phyloP scores from a whole-genome alignment of 1,140 invertebrate species.

The Trichoplusia ni region DNA sequence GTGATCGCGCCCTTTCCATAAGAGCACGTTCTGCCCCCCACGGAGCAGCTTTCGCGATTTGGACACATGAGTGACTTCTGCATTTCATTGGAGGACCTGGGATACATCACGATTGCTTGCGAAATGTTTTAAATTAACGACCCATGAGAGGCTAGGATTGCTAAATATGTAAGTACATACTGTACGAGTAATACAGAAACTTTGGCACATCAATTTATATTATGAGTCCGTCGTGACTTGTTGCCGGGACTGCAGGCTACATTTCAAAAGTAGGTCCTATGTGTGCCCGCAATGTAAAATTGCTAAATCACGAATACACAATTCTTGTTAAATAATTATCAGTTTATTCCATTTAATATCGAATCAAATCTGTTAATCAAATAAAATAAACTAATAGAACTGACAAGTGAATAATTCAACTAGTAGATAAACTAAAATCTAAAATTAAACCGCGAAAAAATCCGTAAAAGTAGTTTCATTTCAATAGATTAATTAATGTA shows the following conservation, averaged over 20 bases:
- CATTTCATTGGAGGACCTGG: constrained; percentile 5
- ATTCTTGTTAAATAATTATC: background rate
- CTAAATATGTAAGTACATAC: background rate
- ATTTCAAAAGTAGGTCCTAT: constrained; percentile 6
- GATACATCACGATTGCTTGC: constrained; percentile 17
- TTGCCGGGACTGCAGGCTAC: background rate
- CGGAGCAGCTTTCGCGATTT: constrained; percentile 13
- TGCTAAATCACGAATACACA: background rate
- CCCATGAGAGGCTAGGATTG: background rate
- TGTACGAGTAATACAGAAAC: background rate
- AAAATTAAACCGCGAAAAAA: too few relatives aligned
- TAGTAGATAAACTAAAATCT: too few relatives aligned
- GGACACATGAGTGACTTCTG: constrained; percentile 6
- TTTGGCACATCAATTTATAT: background rate
- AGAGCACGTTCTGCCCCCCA: constrained; percentile 32
- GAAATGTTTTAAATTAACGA: constrained; percentile 9
- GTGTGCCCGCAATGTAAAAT: background rate
- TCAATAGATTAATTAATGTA: too few relatives aligned
- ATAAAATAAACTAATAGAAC: too few relatives aligned
- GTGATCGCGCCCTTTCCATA: constrained; percentile 34
- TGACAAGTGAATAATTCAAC: too few relatives aligned
- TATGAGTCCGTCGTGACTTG: background rate
- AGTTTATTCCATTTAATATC: background rate
- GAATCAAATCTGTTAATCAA: too few relatives aligned
- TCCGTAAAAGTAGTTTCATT: too few relatives aligned